Conservation (phyloP, 2,797 vertebrate species). For the Pangasius djambal region DNA sequence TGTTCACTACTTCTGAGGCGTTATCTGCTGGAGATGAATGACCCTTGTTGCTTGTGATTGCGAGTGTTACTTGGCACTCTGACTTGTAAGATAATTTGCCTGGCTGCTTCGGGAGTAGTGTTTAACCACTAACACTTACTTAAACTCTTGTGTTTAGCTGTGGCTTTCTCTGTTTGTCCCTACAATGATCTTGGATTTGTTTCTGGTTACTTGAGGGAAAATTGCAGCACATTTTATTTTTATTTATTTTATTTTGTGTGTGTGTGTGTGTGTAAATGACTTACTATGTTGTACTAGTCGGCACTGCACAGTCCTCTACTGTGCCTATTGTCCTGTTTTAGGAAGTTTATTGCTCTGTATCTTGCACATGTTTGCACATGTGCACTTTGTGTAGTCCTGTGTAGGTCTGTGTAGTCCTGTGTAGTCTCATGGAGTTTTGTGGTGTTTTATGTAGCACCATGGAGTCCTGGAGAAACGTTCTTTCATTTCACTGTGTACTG, state of each 20-base stretch:
- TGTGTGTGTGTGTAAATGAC: too few relatives aligned
- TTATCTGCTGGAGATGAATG: slow-evolving; percentile 21
- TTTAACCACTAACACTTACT: background rate
- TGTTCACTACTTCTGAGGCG: background rate
- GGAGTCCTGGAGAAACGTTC: too few relatives aligned
- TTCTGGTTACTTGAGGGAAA: background rate
- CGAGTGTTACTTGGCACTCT: background rate
- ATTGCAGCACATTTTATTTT: background rate
- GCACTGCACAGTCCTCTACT: too few relatives aligned
- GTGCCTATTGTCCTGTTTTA: too few relatives aligned
- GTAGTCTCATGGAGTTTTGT: too few relatives aligned
- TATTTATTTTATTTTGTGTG: background rate
- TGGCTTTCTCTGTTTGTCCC: background rate
- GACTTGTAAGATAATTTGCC: background rate
- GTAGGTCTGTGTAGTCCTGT: too few relatives aligned
- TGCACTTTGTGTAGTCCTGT: too few relatives aligned
- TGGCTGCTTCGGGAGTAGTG: background rate
- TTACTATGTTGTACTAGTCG: too few relatives aligned
- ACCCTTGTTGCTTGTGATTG: slow-evolving; percentile 7
- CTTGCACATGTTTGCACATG: too few relatives aligned
- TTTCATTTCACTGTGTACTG: too few relatives aligned
- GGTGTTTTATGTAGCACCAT: too few relatives aligned
- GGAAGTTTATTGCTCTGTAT: too few relatives aligned
- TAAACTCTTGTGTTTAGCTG: background rate
- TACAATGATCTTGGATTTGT: background rate